phyloP scores from a whole-genome alignment of 53 echinoderm and acorn worm genomes.

The Paracentrotus lividus region DNA sequence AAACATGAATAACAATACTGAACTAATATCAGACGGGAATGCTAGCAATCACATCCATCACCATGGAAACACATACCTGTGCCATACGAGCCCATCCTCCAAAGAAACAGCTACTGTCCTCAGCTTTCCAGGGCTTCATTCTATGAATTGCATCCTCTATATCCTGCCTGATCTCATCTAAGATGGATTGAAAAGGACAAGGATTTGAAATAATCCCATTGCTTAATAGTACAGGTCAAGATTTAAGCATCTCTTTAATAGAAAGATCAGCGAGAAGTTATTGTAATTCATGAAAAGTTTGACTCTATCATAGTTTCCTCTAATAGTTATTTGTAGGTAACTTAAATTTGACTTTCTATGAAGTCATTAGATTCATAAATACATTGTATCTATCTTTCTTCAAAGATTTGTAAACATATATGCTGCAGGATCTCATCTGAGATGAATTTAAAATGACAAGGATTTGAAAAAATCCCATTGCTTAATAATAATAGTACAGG shows the following conservation, averaged over 20 bases:
- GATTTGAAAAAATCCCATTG: too few relatives aligned
- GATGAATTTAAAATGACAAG: not conserved
- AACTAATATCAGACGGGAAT: too few relatives aligned
- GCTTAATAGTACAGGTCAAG: not conserved
- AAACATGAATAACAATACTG: too few relatives aligned
- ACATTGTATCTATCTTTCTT: too few relatives aligned
- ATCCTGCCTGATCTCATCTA: slow-evolving; percentile 97
- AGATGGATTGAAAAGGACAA: not conserved
- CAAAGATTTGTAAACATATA: too few relatives aligned
- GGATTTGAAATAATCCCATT: not conserved
- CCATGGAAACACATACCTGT: slow-evolving; percentile 75
- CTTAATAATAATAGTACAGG: too few relatives aligned
- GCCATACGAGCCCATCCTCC: slow-evolving; percentile 99
- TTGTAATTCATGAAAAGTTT: too few relatives aligned
- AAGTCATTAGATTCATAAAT: too few relatives aligned
- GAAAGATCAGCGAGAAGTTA: not conserved
- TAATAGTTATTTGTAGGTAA: too few relatives aligned
- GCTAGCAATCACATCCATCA: not conserved
- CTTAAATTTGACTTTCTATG: too few relatives aligned
- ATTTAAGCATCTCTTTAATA: not conserved
- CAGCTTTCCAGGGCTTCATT: slow-evolving; percentile 96
- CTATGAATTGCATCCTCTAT: slow-evolving; percentile 90
- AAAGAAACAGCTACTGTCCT: slow-evolving; percentile 89
- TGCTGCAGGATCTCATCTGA: slow-evolving; percentile 97
- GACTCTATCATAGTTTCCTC: too few relatives aligned